Evolutionary conservation across 2,113 vertebrate species (phyloP), one percentile per base, ranked within the genome.

Genomic region (Lathamus discolor): DNA sequence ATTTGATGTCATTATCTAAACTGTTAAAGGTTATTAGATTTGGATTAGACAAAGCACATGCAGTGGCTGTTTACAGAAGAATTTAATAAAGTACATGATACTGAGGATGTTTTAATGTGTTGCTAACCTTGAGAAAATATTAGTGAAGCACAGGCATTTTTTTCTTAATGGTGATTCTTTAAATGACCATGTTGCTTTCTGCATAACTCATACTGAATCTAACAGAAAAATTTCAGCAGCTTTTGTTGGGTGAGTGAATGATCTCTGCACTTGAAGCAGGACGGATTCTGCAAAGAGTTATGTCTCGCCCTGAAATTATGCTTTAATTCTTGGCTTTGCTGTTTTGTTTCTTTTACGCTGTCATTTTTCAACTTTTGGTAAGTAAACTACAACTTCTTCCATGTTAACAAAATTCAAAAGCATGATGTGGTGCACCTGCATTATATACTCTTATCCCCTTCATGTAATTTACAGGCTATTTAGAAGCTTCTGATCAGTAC

Each of bases 351-450:
- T 90, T 92, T 57, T 97, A 98, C 98, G 98, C 98, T 98, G 54
- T 97, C 96, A 75, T 86, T 96, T 97, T 92, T 89, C 97, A 94
- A 88, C 69, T 96, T 98, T 95, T 97, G 98, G 98, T 98, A 98
- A 98, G 98, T 98, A 97, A 27, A 83, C 13, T 78, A 31, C 57
- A 88, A 48, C 59, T 35, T 86, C 16, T 5, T 66, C 35, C 62
- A 17, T 89, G 27, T 78, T 96, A 76, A 72, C 57, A 73, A 54
- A 86, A 75, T 33, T 46, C 27, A 72, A 67, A 96, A 88, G 31
- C 74, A 73, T 90, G 52, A 11, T 79, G n/a, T 90, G 52, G 24
- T 83, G 9, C 33, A 39, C 20, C 6, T 86, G 24, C 24, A 43
- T 13, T 27, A 14, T 29, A 19, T 16, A 44, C 5, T 15, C 9